Percentiles rank a stretch among this genome's conserved stretches.
Evolutionary conservation across 1,140 invertebrate genomes (phyloP).

Genomic region (Sitodiplosis mosellana): DNA sequence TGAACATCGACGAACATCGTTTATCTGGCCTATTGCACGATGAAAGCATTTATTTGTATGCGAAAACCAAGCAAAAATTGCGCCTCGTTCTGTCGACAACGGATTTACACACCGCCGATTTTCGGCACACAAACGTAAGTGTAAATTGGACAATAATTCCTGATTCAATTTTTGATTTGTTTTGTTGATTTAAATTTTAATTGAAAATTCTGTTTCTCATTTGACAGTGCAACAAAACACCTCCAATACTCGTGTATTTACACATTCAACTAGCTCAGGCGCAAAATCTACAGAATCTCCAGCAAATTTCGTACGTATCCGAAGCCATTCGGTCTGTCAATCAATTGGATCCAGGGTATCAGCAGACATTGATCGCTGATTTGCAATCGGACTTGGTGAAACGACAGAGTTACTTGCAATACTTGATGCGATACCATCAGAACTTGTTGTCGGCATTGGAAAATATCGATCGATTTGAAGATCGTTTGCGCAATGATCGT

Average conservation of each 20-base stretch:
- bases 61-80: constrained; percentile 82
- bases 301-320: constrained; percentile 51
- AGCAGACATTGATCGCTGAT: constrained; percentile 56
- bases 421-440: constrained; percentile 67
- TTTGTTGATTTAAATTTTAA: not conserved
- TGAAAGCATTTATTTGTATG: constrained; percentile 29
- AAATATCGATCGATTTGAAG: constrained; percentile 52
- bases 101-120: constrained; percentile 37
- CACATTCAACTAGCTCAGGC: constrained; percentile 73
- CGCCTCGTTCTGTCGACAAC: constrained; percentile 75
- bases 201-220: constrained; percentile 1
- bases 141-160: too few species aligned
- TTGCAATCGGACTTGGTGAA: constrained; percentile 63
- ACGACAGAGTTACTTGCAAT: constrained; percentile 65
- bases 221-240: constrained; percentile 13
- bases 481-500: constrained; percentile 47
- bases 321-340: constrained; percentile 64
- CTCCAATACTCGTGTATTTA: constrained; percentile 33
- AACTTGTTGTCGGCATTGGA: constrained; percentile 61
- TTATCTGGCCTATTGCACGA: not conserved
- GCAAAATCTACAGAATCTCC: constrained; percentile 63
- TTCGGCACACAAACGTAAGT: constrained; percentile 17
- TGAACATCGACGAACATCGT: too few species aligned
- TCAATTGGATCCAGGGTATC: constrained; percentile 51
- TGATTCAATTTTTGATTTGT: too few species aligned